Conservation (phyloP, 2,113 vertebrate genomes). For the Dromaius novaehollandiae region DNA sequence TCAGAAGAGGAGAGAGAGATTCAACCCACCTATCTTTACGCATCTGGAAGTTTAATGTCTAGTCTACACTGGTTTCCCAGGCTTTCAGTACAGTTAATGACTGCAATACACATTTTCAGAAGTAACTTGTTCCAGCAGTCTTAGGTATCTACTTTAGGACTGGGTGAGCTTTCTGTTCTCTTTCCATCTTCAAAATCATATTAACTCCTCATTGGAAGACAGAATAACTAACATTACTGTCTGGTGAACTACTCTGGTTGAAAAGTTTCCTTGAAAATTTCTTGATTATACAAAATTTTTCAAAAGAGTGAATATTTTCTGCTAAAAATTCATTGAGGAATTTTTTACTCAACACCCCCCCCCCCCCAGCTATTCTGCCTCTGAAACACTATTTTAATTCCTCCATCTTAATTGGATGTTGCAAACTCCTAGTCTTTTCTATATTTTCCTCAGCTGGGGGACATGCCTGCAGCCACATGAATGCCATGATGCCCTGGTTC, state of each 20-base stretch:
- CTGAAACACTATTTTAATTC: rapidly evolving
- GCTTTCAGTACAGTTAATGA: neutral
- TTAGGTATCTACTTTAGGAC: neutral
- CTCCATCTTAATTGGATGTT: neutral
- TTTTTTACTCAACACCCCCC: neutral
- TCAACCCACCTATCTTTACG: neutral
- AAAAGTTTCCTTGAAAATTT: neutral
- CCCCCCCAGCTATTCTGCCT: neutral
- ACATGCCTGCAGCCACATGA: neutral
- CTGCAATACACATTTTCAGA: neutral
- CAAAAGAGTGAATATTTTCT: neutral
- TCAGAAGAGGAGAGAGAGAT: rapidly evolving
- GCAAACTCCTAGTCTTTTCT: neutral
- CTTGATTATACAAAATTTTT: neutral
- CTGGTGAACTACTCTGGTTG: neutral
- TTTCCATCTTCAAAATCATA: neutral
- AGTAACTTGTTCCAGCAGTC: neutral
- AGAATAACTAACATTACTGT: neutral
- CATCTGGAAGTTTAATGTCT: neutral
- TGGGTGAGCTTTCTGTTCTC: neutral
- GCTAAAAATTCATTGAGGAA: neutral
- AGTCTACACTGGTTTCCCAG: neutral
- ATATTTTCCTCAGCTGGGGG: neutral
- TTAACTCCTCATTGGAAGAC: neutral
- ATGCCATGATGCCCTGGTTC: neutral